Evolutionary conservation across 2,113 vertebrate species (phyloP).

Genomic region (Pedionomus torquatus): DNA sequence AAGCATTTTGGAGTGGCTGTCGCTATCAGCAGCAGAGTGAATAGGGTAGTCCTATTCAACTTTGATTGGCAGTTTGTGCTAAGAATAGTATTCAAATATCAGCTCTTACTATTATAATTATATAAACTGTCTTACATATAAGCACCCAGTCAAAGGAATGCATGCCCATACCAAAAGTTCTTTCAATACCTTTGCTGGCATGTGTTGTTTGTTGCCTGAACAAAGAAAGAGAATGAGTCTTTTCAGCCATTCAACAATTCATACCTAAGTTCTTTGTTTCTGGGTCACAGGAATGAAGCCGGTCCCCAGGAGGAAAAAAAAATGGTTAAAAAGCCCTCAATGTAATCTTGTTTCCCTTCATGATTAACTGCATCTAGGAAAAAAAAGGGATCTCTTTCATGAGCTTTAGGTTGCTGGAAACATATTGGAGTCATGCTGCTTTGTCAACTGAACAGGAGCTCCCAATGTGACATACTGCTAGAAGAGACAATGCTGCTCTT

Average conservation of each 20-base stretch:
- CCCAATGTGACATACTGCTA: neutral
- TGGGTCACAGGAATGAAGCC: slow-evolving; percentile 27
- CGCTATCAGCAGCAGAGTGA: neutral
- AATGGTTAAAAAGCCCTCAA: neutral
- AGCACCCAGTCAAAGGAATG: slow-evolving; percentile 35
- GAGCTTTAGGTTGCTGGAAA: slow-evolving; percentile 4
- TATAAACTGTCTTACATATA: neutral
- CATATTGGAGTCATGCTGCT: slow-evolving; percentile 40
- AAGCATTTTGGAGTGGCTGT: neutral
- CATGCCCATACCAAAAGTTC: slow-evolving; percentile 54
- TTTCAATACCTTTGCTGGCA: slow-evolving; percentile 54
- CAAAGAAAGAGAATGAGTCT: slow-evolving; percentile 40
- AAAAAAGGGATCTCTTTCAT: slow-evolving; percentile 31
- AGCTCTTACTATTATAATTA: neutral
- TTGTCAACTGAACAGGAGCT: slow-evolving; percentile 32
- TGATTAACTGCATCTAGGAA: slow-evolving; percentile 14
- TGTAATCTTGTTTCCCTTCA: slow-evolving; percentile 42
- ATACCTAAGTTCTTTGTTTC: slow-evolving; percentile 55
- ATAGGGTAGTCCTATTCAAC: neutral
- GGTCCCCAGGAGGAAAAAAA: neutral
- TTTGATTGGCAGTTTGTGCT: neutral
- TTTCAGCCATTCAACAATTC: slow-evolving; percentile 46
- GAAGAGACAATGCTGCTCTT: slow-evolving; percentile 9
- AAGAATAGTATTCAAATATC: neutral
- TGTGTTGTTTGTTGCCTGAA: slow-evolving; percentile 3